Conservation (phyloP, 2,113 vertebrate genomes). For the Dascyllus trimaculatus region DNA sequence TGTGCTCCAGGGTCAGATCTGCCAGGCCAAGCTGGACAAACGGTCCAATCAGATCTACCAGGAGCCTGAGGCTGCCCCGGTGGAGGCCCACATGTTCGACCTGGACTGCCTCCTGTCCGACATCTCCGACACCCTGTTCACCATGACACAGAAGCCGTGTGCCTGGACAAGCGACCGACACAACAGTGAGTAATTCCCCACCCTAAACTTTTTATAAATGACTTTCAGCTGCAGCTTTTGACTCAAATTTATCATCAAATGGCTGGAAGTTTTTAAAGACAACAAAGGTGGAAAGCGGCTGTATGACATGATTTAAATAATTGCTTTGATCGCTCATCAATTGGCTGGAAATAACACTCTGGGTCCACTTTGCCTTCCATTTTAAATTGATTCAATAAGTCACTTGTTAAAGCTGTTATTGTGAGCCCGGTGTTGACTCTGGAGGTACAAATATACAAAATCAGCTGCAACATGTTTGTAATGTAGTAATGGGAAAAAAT, state of each 20-base stretch:
- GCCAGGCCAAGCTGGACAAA: conserved; percentile 87
- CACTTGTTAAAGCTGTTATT: too few species aligned
- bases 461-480: too few species aligned
- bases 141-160: conserved; percentile 92
- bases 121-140: conserved; percentile 98
- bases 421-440: too few species aligned
- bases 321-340: neutral
- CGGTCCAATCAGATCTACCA: conserved; percentile 92
- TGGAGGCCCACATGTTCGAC: conserved; percentile 91
- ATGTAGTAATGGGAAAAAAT: too few species aligned
- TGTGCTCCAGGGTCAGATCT: conserved; percentile 83
- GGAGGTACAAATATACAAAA: too few species aligned
- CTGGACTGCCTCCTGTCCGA: conserved; percentile 94
- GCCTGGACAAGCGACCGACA: conserved; percentile 82
- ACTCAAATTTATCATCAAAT: neutral
- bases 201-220: neutral
- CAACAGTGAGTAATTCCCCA: conserved; percentile 84
- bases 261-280: neutral
- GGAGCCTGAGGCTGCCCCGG: conserved; percentile 87
- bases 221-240: conserved; percentile 6
- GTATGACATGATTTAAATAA: too few species aligned
- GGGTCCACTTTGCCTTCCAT: neutral
- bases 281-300: neutral
- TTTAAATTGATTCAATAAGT: too few species aligned
- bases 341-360: neutral